These are phyloP conservation scores for Brevimyrus niger DNA, from an alignment of 2,113 vertebrate species.

Conservation along the genomic window DNA sequence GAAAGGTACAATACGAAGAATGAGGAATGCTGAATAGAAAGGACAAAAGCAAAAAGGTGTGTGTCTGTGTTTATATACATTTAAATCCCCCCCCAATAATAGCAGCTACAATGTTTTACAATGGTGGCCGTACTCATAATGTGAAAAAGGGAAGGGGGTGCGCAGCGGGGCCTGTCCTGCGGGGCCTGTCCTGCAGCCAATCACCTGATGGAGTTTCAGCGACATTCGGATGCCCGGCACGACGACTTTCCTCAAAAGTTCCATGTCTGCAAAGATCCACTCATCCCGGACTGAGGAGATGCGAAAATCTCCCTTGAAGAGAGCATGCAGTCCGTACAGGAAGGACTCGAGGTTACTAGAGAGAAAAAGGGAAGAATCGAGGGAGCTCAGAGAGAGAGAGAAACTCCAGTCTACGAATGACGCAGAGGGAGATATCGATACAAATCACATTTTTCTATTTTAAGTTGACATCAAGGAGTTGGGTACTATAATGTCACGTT, in stretches of 20 bases:
- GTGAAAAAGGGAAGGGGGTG: background rate
- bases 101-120: background rate
- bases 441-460: background rate
- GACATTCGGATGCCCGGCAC: constrained; percentile 98
- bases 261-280: constrained; percentile 99
- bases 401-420: background rate
- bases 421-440: background rate
- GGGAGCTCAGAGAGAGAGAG: background rate
- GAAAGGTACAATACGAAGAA: background rate
- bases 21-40: background rate
- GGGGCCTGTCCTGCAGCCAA: background rate
- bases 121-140: background rate
- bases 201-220: constrained; percentile 95
- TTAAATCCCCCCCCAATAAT: background rate
- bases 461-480: background rate
- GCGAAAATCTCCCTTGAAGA: constrained; percentile 97
- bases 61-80: background rate
- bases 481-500: background rate
- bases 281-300: constrained; percentile 95
- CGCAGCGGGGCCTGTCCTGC: background rate
- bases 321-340: constrained; percentile 89
- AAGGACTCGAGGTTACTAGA: constrained; percentile 96
- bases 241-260: constrained; percentile 91
- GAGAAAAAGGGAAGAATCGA: background rate
- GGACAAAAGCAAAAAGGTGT: background rate